These are phyloP conservation scores for Fregetta grallaria DNA, from an alignment of 2,113 vertebrate genomes.

Conservation along the genomic window DNA sequence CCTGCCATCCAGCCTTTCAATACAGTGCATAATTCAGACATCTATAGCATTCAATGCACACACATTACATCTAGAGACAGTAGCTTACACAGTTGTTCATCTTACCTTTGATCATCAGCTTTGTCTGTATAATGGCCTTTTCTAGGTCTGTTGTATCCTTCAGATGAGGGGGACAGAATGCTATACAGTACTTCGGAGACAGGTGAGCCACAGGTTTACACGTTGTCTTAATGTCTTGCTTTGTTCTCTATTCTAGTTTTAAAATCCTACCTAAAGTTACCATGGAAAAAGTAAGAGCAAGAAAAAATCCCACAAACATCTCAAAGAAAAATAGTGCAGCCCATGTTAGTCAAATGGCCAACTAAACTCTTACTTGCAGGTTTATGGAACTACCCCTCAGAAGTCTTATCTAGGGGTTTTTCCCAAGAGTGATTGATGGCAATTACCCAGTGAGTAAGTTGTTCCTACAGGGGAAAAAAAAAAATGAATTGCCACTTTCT, in stretches of 20 bases:
- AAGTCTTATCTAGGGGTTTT: not conserved
- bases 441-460: not conserved
- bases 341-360: not conserved
- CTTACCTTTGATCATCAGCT: not conserved
- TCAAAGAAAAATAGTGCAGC: not conserved
- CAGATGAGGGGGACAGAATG: not conserved
- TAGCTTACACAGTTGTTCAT: not conserved
- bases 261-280: not conserved
- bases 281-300: not conserved
- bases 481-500: not conserved
- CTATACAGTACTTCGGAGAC: not conserved
- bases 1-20: not conserved
- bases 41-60: fast-evolving
- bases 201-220: not conserved
- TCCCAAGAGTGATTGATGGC: not conserved
- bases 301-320: fast-evolving
- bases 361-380: not conserved
- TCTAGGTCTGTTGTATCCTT: not conserved
- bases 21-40: not conserved
- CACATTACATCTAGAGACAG: not conserved
- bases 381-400: not conserved
- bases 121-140: not conserved
- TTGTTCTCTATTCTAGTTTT: not conserved
- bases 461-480: not conserved
- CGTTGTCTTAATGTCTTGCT: fast-evolving